Evolutionary conservation across 2,797 vertebrate species (phyloP).

Genomic region (Rhodeus uyekii): DNA sequence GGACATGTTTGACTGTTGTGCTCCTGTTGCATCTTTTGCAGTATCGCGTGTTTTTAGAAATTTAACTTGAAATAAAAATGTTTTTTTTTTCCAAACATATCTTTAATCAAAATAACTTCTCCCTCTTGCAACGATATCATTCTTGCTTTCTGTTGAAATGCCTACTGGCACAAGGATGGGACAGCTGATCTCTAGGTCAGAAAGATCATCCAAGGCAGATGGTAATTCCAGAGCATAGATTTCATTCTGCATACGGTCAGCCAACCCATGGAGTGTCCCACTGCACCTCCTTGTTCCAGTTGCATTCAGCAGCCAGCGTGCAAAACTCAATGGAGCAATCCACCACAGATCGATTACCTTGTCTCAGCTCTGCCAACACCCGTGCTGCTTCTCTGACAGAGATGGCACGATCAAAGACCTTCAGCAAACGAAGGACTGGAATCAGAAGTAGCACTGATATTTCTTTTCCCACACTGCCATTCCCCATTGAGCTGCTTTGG

Average conservation of each 20-base stretch:
- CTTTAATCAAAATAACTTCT: background rate
- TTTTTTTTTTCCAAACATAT: background rate
- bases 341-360: background rate
- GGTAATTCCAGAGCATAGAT: background rate
- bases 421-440: background rate
- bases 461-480: background rate
- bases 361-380: background rate
- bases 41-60: background rate
- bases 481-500: background rate
- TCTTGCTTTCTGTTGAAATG: background rate
- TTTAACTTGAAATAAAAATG: background rate
- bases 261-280: background rate
- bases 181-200: background rate
- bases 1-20: background rate
- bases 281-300: background rate
- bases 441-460: too few relatives aligned
- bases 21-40: background rate
- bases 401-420: background rate
- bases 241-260: background rate
- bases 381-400: background rate
- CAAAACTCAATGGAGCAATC: background rate
- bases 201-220: background rate
- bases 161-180: background rate
- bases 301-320: background rate
- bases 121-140: background rate